phyloP scores from a whole-genome alignment of 1,140 invertebrate genomes.

The Solenopsis invicta region DNA sequence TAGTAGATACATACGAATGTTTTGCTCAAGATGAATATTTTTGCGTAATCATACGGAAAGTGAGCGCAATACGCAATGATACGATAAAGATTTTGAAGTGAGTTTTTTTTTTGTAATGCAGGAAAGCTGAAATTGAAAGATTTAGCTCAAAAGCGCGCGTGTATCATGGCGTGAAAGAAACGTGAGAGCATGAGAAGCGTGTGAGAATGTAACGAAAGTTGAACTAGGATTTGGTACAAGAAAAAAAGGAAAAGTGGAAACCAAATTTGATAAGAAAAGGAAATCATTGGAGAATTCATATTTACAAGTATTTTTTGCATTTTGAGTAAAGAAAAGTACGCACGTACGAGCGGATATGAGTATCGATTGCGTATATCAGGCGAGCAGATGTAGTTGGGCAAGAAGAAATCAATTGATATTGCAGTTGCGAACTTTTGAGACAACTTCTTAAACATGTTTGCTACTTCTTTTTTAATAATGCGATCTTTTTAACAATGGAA shows the following conservation, averaged over 20 bases:
- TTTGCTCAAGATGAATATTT: slow-evolving; percentile 80
- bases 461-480: slow-evolving; percentile 24
- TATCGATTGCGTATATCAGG: slow-evolving; percentile 71
- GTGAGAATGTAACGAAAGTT: slow-evolving; percentile 12
- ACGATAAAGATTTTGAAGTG: slow-evolving; percentile 72
- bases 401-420: slow-evolving; percentile 54
- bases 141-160: slow-evolving; percentile 79
- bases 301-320: slow-evolving; percentile 77
- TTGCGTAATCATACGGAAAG: slow-evolving; percentile 66
- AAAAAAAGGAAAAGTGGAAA: slow-evolving; percentile 61
- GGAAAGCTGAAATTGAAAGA: slow-evolving; percentile 83
- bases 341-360: slow-evolving; percentile 68
- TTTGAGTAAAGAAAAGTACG: slow-evolving; percentile 67
- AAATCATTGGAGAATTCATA: slow-evolving; percentile 79
- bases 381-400: slow-evolving; percentile 54
- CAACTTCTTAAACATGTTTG: not conserved
- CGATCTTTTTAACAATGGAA: not conserved
- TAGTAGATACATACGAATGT: slow-evolving; percentile 75
- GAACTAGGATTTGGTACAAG: slow-evolving; percentile 46
- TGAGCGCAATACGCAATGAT: slow-evolving; percentile 58
- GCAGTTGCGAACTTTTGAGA: slow-evolving; percentile 11
- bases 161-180: slow-evolving; percentile 60
- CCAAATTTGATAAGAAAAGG: slow-evolving; percentile 72
- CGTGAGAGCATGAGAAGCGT: not conserved
- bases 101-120: slow-evolving; percentile 79